Evolutionary conservation across 2,888 invertebrate genomes (phyloP).

Genomic region (Scaptomyza tumidula): DNA sequence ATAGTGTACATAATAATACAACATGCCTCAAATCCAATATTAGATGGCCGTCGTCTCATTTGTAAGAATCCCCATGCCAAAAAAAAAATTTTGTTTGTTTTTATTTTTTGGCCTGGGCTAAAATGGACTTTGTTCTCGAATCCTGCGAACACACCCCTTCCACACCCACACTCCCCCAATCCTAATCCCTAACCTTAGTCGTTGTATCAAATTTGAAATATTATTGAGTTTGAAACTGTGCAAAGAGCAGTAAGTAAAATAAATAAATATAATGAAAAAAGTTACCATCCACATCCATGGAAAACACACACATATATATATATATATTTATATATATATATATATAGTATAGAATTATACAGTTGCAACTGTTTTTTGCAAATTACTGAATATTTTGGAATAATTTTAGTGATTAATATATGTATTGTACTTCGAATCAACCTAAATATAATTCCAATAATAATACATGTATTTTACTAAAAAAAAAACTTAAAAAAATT

Average conservation of each 20-base stretch:
- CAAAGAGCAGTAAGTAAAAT: constrained; percentile 47
- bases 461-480: constrained; percentile 63
- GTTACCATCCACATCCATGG: constrained; percentile 49
- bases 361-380: constrained; percentile 52
- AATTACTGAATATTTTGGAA: constrained; percentile 76
- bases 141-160: constrained; percentile 21
- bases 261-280: constrained; percentile 15
- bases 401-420: constrained; percentile 71
- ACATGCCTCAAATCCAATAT: constrained; percentile 20
- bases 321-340: constrained; percentile 35
- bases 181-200: constrained; percentile 39
- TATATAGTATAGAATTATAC: constrained; percentile 45
- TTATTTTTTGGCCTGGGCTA: constrained; percentile 20
- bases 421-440: constrained; percentile 77
- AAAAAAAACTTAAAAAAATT: constrained; percentile 3
- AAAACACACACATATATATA: constrained; percentile 28
- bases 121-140: constrained; percentile 31
- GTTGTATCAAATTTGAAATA: constrained; percentile 61
- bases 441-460: constrained; percentile 74
- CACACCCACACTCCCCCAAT: neutral
- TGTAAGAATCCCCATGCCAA: constrained; percentile 15
- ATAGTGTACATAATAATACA: constrained; percentile 60
- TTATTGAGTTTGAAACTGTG: constrained; percentile 61
- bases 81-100: neutral
- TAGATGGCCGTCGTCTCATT: constrained; percentile 39